phyloP scores from a whole-genome alignment of 92 coral and sea anemone genomes.

The Actinostola sp. region DNA sequence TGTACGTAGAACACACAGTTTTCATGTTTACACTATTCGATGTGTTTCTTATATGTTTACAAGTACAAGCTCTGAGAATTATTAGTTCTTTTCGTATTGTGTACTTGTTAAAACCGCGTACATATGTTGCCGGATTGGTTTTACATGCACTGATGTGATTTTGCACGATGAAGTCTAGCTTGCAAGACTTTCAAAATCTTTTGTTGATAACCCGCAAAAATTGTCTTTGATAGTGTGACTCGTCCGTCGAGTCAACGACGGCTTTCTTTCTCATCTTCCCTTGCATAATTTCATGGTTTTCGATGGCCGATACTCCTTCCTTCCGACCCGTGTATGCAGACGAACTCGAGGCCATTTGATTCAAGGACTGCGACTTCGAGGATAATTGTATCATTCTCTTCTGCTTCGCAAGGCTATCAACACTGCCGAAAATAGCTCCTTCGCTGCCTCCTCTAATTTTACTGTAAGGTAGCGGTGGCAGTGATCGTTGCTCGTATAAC shows the following conservation, averaged over 20 bases:
- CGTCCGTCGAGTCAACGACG: constrained; percentile 77
- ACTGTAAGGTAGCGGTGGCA: constrained; percentile 12
- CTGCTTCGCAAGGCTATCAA: not conserved
- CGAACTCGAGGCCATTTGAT: not conserved
- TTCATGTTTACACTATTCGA: too few species aligned
- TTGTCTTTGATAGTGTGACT: constrained; percentile 82
- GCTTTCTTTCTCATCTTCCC: constrained; percentile 75
- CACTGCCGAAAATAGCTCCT: not conserved
- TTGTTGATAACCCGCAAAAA: constrained; percentile 81
- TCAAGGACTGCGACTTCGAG: constrained; percentile 6
- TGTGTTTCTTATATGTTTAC: too few species aligned
- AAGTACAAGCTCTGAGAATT: too few species aligned
- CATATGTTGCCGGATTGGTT: too few species aligned
- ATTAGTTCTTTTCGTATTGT: too few species aligned
- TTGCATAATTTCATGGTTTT: constrained; percentile 52
- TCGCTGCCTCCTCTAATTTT: constrained; percentile 7
- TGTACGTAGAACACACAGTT: too few species aligned
- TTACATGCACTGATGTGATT: not conserved
- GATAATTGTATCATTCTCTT: not conserved
- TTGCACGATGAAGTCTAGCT: too few species aligned
- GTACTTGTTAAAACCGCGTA: too few species aligned
- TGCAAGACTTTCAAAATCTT: constrained; percentile 62
- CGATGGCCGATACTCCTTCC: constrained; percentile 34
- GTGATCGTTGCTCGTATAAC: constrained; percentile 22
- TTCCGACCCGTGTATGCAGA: not conserved